Percentiles rank a stretch among this genome's conserved stretches.
Evolutionary conservation across 1,140 invertebrate species (phyloP).

Genomic region (Micrasema longulum): DNA sequence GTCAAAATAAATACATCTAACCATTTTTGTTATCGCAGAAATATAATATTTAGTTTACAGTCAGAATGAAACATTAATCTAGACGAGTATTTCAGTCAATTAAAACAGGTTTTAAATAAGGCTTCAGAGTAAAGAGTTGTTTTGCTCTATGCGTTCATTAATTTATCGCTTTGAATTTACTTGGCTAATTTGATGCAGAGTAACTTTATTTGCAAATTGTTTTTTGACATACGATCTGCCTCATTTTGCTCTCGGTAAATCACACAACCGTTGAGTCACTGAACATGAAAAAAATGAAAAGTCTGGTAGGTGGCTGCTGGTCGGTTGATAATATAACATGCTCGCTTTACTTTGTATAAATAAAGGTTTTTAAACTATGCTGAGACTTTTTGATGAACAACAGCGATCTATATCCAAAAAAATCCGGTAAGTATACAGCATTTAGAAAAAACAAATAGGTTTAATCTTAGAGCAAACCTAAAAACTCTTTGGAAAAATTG

Average conservation of each 20-base stretch:
- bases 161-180: not conserved
- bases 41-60: not conserved
- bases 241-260: constrained; percentile 16
- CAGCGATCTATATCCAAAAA: too few relatives aligned
- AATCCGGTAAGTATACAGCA: too few relatives aligned
- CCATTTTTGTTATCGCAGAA: too few relatives aligned
- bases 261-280: constrained; percentile 29
- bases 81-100: not conserved
- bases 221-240: constrained; percentile 14
- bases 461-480: too few relatives aligned
- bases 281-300: constrained; percentile 7
- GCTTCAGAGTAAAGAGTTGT: constrained; percentile 5
- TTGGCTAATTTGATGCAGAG: not conserved
- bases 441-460: too few relatives aligned
- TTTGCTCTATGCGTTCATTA: not conserved
- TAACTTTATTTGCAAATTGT: not conserved
- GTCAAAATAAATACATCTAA: too few relatives aligned
- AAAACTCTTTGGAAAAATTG: too few relatives aligned
- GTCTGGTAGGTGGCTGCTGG: not conserved
- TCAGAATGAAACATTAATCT: constrained; percentile 16
- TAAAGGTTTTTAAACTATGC: not conserved
- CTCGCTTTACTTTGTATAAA: not conserved
- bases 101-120: constrained; percentile 14
- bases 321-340: too few relatives aligned
- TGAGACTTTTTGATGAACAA: too few relatives aligned